A percentile compares a stretch with the other conserved stretches of the same genome.
phyloP scores from a whole-genome alignment of 2,113 vertebrate species.

The Oryzias melastigma region DNA sequence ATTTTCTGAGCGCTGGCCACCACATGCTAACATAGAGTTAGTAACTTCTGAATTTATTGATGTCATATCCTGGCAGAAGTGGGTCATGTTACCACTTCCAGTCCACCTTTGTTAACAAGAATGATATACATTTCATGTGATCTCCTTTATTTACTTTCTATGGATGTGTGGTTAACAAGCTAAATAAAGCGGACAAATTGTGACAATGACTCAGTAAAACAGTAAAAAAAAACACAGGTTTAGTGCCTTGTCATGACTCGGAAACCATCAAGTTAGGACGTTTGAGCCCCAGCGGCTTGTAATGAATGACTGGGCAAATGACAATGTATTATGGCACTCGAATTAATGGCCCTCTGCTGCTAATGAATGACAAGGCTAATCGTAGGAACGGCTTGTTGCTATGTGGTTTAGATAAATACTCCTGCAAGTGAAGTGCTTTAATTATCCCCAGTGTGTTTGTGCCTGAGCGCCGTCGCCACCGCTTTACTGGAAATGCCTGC shows the following conservation, averaged over 20 bases:
- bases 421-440: conserved; percentile 92
- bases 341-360: conserved; percentile 65
- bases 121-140: too few species aligned
- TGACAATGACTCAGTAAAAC: conserved; percentile 13
- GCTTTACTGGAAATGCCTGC: conserved; percentile 76
- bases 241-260: conserved; percentile 9
- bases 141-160: too few species aligned
- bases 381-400: conserved; percentile 78
- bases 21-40: too few species aligned
- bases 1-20: too few species aligned
- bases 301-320: conserved; percentile 53
- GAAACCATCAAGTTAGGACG: conserved; percentile 22
- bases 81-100: too few species aligned
- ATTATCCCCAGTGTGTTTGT: conserved; percentile 96
- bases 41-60: too few species aligned
- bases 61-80: too few species aligned
- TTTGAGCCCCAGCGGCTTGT: conserved; percentile 14
- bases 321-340: conserved; percentile 53
- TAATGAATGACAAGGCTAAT: conserved; percentile 80
- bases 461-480: conserved; percentile 53
- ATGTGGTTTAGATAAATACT: conserved; percentile 96
- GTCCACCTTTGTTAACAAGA: too few species aligned
- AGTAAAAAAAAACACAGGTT: background rate
- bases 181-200: background rate
- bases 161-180: too few species aligned